These are phyloP conservation scores for Thamnophis elegans DNA, from an alignment of 2,797 vertebrate species.

Conservation along the genomic window DNA sequence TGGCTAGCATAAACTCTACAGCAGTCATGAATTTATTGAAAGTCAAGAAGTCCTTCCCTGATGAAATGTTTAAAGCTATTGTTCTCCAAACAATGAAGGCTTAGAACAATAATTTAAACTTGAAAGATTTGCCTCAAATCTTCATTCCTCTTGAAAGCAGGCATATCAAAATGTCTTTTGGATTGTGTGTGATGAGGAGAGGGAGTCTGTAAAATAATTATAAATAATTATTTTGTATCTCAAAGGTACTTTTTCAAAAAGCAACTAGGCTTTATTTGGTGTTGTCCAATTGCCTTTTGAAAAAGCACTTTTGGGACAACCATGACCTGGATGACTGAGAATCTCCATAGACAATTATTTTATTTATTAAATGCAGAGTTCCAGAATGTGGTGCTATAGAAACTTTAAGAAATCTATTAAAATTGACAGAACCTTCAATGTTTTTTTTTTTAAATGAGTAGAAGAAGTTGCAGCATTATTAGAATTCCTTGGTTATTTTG, in stretches of 20 bases:
- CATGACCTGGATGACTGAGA: not conserved
- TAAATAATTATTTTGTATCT: not conserved
- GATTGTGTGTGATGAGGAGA: not conserved
- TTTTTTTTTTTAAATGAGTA: conserved; percentile 13
- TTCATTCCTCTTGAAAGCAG: not conserved
- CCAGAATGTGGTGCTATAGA: not conserved
- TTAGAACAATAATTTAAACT: not conserved
- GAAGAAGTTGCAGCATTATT: not conserved
- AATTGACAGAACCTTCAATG: not conserved
- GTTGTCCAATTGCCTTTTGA: not conserved
- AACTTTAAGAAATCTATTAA: not conserved
- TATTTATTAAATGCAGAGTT: not conserved
- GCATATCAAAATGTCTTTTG: not conserved
- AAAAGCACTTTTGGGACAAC: not conserved
- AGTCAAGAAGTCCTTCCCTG: conserved; percentile 8
- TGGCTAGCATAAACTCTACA: not conserved
- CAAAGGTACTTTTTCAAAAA: not conserved
- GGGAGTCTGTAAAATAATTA: not conserved
- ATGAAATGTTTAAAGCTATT: conserved; percentile 19
- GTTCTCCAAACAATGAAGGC: not conserved
- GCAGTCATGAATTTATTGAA: conserved; percentile 10
- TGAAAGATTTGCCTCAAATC: not conserved
- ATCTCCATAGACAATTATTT: not conserved
- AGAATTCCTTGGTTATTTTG: conserved; percentile 18
- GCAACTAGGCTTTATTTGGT: not conserved